Percentiles rank a stretch among this genome's conserved stretches.
These are phyloP conservation scores for Pantherophis alleghaniensis DNA, from an alignment of 2,797 vertebrate species.

Conservation along the genomic window DNA sequence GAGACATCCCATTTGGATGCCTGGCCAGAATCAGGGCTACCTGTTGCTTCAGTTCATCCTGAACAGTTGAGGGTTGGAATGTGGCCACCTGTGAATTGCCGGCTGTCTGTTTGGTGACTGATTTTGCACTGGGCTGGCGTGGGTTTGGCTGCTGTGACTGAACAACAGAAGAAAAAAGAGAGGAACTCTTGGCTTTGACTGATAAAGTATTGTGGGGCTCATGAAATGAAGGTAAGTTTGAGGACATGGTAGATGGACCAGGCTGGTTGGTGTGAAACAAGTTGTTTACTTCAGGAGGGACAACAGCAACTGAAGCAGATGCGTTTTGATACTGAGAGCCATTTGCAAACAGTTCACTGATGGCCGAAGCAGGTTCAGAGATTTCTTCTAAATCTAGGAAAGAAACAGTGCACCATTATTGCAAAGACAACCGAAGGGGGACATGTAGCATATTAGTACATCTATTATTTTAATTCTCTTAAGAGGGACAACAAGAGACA, in stretches of 20 bases:
- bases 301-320: not conserved
- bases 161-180: not conserved
- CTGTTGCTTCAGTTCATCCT: conserved; percentile 4
- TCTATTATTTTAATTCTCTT: not conserved
- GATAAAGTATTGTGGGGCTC: not conserved
- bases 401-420: not conserved
- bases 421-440: not conserved
- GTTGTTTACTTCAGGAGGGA: not conserved
- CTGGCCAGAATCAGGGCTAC: conserved; percentile 1
- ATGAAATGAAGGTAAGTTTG: not conserved
- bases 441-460: not conserved
- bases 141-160: not conserved
- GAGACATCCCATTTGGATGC: conserved; percentile 20
- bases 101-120: not conserved
- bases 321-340: not conserved
- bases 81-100: not conserved
- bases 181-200: not conserved
- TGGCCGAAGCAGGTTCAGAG: not conserved
- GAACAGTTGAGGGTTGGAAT: not conserved
- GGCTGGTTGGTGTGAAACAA: too few relatives aligned
- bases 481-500: not conserved
- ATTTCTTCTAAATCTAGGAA: not conserved
- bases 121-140: not conserved
- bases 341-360: not conserved
- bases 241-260: not conserved